Percentiles rank a stretch among this genome's conserved stretches.
Conservation (phyloP, 2,888 invertebrate genomes). For the Epinotia ramella region DNA sequence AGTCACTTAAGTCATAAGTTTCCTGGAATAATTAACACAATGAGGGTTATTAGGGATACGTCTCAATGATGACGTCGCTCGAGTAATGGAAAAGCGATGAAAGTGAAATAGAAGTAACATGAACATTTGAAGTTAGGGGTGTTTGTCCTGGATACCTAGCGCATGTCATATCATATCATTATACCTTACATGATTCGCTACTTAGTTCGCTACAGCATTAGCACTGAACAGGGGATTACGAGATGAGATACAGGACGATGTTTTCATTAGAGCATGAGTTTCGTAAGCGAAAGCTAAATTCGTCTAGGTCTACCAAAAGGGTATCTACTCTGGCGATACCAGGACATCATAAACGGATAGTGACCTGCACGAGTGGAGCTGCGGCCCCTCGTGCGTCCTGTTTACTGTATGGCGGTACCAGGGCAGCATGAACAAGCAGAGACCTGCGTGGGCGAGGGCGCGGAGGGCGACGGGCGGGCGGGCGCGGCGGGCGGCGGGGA, state of each 20-base stretch:
- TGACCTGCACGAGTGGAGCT: conserved; percentile 85
- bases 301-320: not conserved
- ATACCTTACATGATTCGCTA: not conserved
- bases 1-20: no score
- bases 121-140: not conserved
- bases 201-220: not conserved
- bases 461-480: conserved; percentile 68
- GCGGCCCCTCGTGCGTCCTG: conserved; percentile 49
- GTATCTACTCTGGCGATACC: conserved; percentile 8
- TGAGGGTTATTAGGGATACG: not conserved
- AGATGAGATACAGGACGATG: conserved; percentile 1
- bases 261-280: not conserved
- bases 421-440: conserved; percentile 84
- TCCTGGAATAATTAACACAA: not conserved
- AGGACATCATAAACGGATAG: conserved; percentile 83
- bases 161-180: not conserved
- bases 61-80: not conserved
- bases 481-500: conserved; percentile 60
- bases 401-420: conserved; percentile 50
- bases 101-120: not conserved
- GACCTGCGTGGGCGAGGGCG: conserved; percentile 79
- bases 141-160: not conserved
- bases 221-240: not conserved
- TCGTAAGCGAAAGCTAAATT: not conserved
- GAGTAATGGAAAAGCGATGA: not conserved